Base-by-base conservation (phyloP, 2,113 vertebrate species). In the mouse (Mus musculus) region DNA sequence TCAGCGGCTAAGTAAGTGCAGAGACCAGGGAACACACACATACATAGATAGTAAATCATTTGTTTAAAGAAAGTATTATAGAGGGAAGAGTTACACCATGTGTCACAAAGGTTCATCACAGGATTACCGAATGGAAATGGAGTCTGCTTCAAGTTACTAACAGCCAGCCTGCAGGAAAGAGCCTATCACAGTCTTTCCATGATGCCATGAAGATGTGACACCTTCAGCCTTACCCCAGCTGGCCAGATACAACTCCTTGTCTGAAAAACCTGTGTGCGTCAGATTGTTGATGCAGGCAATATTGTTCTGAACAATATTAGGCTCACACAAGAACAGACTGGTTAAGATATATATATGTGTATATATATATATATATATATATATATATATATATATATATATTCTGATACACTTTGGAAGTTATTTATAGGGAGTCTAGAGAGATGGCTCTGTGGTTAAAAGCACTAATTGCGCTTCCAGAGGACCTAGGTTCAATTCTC, bases 41-140 rank as follows among this genome's bases (percentile, higher is more conserved):
- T 42, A 19, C 36, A 73, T 1, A 22, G 71, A 39, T 0, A 39
- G n/a, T 73, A 39, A 39, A 39, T 73, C 17, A 39, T 73, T 20
- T 72, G n/a, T 73, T 73, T 9, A 73, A 39, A 73, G 3, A n/a
- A 71, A 42, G 33, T 80, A 8, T 56, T 71, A 39, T 16, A 92
- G 84, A 0, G 1, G 82, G 67, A 96, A 96, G 93, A 7, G 52
- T 92, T 97, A 69, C 59, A 87, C 73, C 95, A 4, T 3, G 76
- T 82, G 19, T 71, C 67, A 86, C 52, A 75, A 22, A 84, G 46
- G 30, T 85, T 69, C 30, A 33, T 14, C 49, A 95, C 63, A 63
- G 49, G 56, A 82, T 20, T 78, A 87, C 39, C n/a, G 92, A 49
- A 80, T 61, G 67, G 93, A 96, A 96, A 96, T 4, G 20, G 90